phyloP scores from a whole-genome alignment of 2,888 invertebrate species.

The Hofmannophila pseudospretella region DNA sequence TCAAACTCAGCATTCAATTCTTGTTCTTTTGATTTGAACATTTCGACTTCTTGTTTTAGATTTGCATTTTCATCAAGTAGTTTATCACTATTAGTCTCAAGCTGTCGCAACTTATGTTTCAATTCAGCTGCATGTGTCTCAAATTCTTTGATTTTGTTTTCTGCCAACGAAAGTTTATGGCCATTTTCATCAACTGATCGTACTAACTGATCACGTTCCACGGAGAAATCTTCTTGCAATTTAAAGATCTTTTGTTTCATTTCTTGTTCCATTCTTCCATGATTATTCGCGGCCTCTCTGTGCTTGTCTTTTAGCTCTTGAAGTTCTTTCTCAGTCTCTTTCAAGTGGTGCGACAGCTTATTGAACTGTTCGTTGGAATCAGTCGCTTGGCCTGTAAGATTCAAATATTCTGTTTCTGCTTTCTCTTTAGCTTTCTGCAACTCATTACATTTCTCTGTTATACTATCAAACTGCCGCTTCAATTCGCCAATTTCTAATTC shows the following conservation, averaged over 20 bases:
- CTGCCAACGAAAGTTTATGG: constrained; percentile 51
- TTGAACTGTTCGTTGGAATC: constrained; percentile 79
- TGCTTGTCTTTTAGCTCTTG: constrained; percentile 69
- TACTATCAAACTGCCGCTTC: constrained; percentile 73
- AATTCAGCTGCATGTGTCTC: constrained; percentile 40
- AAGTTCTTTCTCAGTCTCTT: constrained; percentile 76
- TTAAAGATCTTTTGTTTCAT: constrained; percentile 67
- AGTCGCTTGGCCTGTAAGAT: constrained; percentile 76
- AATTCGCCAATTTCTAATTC: constrained; percentile 78
- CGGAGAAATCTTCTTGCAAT: constrained; percentile 57
- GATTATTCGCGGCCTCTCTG: constrained; percentile 58
- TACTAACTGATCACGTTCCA: constrained; percentile 53
- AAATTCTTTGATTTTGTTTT: constrained; percentile 53
- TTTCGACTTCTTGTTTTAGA: constrained; percentile 60
- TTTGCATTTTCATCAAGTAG: constrained; percentile 62
- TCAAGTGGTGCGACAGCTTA: constrained; percentile 74
- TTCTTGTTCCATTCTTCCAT: constrained; percentile 66
- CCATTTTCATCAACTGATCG: constrained; percentile 51
- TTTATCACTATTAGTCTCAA: constrained; percentile 51
- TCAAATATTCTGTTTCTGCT: constrained; percentile 78
- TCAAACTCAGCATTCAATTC: constrained; percentile 55
- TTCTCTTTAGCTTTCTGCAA: constrained; percentile 76
- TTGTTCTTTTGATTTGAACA: constrained; percentile 53
- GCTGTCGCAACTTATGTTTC: constrained; percentile 41
- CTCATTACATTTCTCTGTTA: constrained; percentile 77